Evolutionary conservation across 2,113 vertebrate genomes (phyloP).

Genomic region (Sander vitreus): DNA sequence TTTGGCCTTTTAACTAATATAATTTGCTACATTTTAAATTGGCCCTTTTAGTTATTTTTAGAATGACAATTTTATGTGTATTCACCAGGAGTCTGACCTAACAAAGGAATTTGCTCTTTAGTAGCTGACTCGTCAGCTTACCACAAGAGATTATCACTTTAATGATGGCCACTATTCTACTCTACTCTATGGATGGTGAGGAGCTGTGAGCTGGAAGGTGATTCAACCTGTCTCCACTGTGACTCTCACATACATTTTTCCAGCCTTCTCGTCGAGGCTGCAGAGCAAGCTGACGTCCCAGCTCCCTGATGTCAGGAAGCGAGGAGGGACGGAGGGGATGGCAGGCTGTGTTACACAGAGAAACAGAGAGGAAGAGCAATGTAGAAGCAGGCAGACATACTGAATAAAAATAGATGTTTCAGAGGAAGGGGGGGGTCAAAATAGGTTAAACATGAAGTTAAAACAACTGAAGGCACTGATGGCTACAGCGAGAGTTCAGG

Average conservation of each 20-base stretch:
- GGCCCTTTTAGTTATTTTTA: not conserved
- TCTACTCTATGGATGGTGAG: not conserved
- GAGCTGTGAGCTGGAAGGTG: not conserved
- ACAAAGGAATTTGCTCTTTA: not conserved
- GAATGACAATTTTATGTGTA: not conserved
- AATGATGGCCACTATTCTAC: slow-evolving; percentile 17
- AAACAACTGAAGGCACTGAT: not conserved
- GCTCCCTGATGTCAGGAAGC: slow-evolving; percentile 88
- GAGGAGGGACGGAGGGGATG: slow-evolving; percentile 79
- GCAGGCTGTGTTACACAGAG: slow-evolving; percentile 70
- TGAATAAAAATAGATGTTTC: slow-evolving; percentile 58
- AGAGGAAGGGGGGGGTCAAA: not conserved
- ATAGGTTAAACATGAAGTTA: not conserved
- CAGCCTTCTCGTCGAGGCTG: slow-evolving; percentile 81
- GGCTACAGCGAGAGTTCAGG: not conserved
- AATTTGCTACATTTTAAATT: slow-evolving; percentile 25
- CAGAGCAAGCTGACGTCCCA: slow-evolving; percentile 87
- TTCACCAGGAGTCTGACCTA: slow-evolving; percentile 12
- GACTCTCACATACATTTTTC: slow-evolving; percentile 83
- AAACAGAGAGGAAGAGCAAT: slow-evolving; percentile 44
- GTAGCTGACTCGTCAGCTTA: slow-evolving; percentile 1
- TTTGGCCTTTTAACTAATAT: slow-evolving; percentile 13
- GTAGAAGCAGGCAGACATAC: slow-evolving; percentile 12
- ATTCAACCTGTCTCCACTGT: slow-evolving; percentile 19
- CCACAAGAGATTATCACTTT: slow-evolving; percentile 13